Percentiles rank a stretch among this genome's conserved stretches.
phyloP scores from a whole-genome alignment of 1,140 invertebrate genomes.

The Diplogasteroides magnus region DNA sequence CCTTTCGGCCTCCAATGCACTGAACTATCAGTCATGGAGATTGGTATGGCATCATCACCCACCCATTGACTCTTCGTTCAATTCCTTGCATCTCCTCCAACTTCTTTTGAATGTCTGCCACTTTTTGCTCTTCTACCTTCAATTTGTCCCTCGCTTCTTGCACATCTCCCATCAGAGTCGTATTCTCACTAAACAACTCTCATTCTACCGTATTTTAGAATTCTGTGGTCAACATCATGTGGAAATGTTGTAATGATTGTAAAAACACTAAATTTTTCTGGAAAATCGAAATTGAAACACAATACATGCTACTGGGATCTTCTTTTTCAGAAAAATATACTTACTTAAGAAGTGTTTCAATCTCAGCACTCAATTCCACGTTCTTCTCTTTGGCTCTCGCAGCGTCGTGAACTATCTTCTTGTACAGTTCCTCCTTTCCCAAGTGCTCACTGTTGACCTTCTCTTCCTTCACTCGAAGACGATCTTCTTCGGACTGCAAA shows the following conservation, averaged over 20 bases:
- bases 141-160: conserved; percentile 14
- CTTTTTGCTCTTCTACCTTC: conserved; percentile 10
- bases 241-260: too few species aligned
- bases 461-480: conserved; percentile 17
- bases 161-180: conserved; percentile 16
- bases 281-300: too few species aligned
- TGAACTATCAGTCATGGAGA: not conserved
- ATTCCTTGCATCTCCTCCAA: conserved; percentile 11
- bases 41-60: not conserved
- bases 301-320: too few species aligned
- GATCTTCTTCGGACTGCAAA: conserved; percentile 10
- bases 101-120: not conserved
- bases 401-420: conserved; percentile 9
- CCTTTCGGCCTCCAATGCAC: not conserved
- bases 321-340: too few species aligned
- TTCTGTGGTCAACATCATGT: too few species aligned
- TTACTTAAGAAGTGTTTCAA: not conserved
- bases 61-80: conserved; percentile 14
- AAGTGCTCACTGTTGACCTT: not conserved
- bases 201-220: too few species aligned
- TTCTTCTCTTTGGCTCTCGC: not conserved
- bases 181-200: conserved; percentile 11
- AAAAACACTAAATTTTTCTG: too few species aligned
- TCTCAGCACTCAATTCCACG: conserved; percentile 13
- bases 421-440: not conserved